Evolutionary conservation across 2,888 invertebrate genomes (phyloP).

Genomic region (Altica lythri): DNA sequence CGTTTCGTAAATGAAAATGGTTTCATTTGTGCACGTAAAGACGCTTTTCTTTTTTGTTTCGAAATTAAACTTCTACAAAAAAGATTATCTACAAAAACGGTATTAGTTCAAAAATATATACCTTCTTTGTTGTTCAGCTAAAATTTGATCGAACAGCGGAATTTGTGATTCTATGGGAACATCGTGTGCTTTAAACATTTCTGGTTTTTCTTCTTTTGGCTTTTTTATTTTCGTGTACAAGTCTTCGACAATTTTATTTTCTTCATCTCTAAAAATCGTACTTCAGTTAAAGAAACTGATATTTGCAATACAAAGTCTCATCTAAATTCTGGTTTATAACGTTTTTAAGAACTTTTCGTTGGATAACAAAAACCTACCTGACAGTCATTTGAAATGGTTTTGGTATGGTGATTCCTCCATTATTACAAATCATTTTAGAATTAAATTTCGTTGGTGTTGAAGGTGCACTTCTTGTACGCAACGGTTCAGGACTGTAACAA

Average conservation of each 20-base stretch:
- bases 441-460: constrained; percentile 61
- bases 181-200: constrained; percentile 65
- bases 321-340: background rate
- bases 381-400: constrained; percentile 74
- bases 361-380: constrained; percentile 58
- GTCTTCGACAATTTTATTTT: constrained; percentile 64
- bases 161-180: constrained; percentile 74
- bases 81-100: background rate
- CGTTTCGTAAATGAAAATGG: constrained; percentile 68
- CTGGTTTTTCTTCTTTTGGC: constrained; percentile 56
- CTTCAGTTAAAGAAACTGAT: background rate
- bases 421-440: constrained; percentile 48
- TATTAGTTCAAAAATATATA: constrained; percentile 44
- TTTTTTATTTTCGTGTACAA: constrained; percentile 49
- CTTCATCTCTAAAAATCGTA: constrained; percentile 64
- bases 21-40: constrained; percentile 67
- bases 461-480: constrained; percentile 62
- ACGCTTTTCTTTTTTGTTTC: constrained; percentile 66
- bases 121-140: constrained; percentile 75
- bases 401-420: constrained; percentile 62
- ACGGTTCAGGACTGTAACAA: constrained; percentile 38
- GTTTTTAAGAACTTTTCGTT: background rate
- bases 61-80: constrained; percentile 61
- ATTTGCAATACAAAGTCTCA: background rate
- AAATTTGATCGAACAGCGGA: constrained; percentile 72